Evolutionary conservation across 2,797 vertebrate species (phyloP).

Genomic region (Pogoniulus pusillus): DNA sequence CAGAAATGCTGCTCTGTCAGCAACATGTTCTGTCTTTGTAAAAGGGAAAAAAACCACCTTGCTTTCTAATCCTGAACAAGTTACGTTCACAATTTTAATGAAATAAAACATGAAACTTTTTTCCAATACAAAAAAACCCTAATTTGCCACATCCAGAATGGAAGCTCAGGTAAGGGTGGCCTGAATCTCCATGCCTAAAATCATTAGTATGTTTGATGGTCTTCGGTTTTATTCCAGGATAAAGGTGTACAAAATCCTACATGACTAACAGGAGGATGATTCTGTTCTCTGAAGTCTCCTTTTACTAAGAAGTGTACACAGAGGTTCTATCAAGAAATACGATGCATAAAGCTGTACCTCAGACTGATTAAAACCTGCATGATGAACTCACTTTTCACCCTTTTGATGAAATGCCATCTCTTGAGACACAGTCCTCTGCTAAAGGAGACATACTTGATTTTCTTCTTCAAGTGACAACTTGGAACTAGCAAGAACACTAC

Average conservation of each 20-base stretch:
- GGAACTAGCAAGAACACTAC: neutral
- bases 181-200: neutral
- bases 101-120: neutral
- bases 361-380: too few relatives aligned
- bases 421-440: neutral
- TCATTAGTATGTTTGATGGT: neutral
- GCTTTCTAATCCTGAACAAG: neutral
- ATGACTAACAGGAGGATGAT: neutral
- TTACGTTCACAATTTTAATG: neutral
- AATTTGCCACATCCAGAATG: neutral
- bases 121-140: neutral
- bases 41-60: neutral
- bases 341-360: neutral
- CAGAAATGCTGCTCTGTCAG: neutral
- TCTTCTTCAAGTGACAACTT: neutral
- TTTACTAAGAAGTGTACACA: neutral
- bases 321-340: neutral
- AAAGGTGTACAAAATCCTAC: neutral
- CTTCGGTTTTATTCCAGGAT: neutral
- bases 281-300: neutral
- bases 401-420: neutral
- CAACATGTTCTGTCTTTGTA: rapidly evolving
- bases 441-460: neutral
- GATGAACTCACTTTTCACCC: neutral
- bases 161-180: neutral